Evolutionary conservation across 2,113 vertebrate species (phyloP), one percentile per base, ranked within the genome.

Genomic region (Tamias sibiricus): DNA sequence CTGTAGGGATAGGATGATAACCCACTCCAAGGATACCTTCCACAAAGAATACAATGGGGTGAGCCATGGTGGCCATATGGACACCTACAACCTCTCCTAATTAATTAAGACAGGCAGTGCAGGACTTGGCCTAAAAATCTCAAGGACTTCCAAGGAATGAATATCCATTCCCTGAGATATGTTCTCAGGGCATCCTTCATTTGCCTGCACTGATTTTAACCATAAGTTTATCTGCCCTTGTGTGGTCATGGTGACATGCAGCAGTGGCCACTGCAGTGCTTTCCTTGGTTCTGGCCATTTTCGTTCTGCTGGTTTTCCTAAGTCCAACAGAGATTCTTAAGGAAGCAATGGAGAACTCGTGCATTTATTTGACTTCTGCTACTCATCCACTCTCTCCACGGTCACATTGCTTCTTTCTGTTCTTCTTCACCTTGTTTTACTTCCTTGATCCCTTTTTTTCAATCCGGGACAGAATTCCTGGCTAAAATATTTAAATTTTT

Each of bases 331-430:
- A 19, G 24, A 30, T 66, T 49, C 42, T 49, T 19, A 52, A 35
- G 7, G 47, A 40, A 32, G 12, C 4, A 2, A 3, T 8, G 35
- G 75, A 13, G n/a, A 19, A 5, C 2, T 0, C 4, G 19, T 10
- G 47, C 17, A 5, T 30, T n/a, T 17, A 8, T 72, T 85, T 42
- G 37, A 24, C 7, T 10, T n/a, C 35, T 64, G 30, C 11, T 4
- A 13, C 8, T 22, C 4, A 30, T 5, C 52, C n/a, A 28, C 28
- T 62, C 59, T 57, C 54, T 62, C 59, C 59, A 26, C 59, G 11
- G 52, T 86, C 42, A 59, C 26, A 9, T 42, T 85, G 42, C 35
- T 14, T 71, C 79, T 42, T 79, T 62, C 32, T 59, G 28, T 17
- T 59, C 40, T 47, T 35, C 62, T 47, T 3, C 49, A 22, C 59